Percentiles rank a stretch among this genome's conserved stretches.
Evolutionary conservation across 2,888 invertebrate species (phyloP).

Genomic region (Scrobipalpa atriplicella): DNA sequence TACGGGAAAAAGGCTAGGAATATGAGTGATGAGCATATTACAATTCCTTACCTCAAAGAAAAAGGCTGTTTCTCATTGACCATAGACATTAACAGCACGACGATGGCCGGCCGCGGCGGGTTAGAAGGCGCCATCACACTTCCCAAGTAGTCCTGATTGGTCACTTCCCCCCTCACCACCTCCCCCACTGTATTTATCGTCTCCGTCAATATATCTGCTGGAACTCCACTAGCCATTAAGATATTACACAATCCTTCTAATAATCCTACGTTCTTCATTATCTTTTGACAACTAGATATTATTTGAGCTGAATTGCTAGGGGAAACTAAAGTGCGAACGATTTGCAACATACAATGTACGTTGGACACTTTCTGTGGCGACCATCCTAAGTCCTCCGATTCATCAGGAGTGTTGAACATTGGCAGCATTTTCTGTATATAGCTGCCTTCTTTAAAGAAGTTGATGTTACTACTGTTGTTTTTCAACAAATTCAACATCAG

Average conservation of each 20-base stretch:
- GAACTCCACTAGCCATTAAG: slow-evolving; percentile 97
- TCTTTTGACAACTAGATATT: slow-evolving; percentile 91
- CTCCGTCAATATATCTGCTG: slow-evolving; percentile 97
- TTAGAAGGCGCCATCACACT: slow-evolving; percentile 95
- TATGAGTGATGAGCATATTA: not conserved
- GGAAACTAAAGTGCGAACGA: slow-evolving; percentile 95
- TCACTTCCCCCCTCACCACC: slow-evolving; percentile 93
- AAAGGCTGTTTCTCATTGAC: slow-evolving; percentile 99
- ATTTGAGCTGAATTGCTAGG: slow-evolving; percentile 96
- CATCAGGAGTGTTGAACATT: slow-evolving; percentile 91
- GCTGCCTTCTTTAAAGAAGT: slow-evolving; percentile 98
- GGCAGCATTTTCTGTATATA: slow-evolving; percentile 95
- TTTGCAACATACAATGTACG: slow-evolving; percentile 95
- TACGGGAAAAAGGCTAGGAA: too few species aligned
- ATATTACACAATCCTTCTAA: slow-evolving; percentile 89
- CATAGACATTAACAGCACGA: slow-evolving; percentile 98
- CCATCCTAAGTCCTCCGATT: slow-evolving; percentile 90
- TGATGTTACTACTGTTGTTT: slow-evolving; percentile 98
- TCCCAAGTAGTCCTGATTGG: slow-evolving; percentile 96
- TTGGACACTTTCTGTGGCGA: slow-evolving; percentile 97
- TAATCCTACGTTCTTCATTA: slow-evolving; percentile 91
- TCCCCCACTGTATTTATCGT: slow-evolving; percentile 98
- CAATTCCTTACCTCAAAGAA: slow-evolving; percentile 68
- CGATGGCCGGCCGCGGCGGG: slow-evolving; percentile 96
- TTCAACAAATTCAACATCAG: slow-evolving; percentile 96